Conservation (phyloP, 2,797 vertebrate genomes). For the Gymnothorax reevesii region DNA sequence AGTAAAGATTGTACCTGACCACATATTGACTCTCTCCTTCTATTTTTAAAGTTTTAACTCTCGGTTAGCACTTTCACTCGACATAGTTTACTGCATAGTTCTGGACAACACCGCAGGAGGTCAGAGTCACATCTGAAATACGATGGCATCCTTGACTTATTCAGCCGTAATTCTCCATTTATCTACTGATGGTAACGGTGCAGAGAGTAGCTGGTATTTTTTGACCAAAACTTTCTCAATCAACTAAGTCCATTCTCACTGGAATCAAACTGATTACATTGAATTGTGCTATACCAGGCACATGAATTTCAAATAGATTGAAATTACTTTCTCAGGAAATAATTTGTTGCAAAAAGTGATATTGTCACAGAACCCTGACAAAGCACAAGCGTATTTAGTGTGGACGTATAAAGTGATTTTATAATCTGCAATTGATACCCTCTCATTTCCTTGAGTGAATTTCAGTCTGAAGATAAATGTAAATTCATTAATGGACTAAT, state of each 20-base stretch:
- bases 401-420: background rate
- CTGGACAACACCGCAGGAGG: background rate
- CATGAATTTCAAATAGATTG: background rate
- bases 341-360: background rate
- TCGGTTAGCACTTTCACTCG: background rate
- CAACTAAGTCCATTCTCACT: background rate
- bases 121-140: background rate
- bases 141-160: conserved; percentile 51
- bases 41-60: background rate
- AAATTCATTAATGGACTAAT: background rate
- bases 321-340: background rate
- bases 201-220: conserved; percentile 69
- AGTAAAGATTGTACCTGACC: background rate
- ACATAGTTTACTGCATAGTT: background rate
- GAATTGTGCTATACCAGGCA: background rate
- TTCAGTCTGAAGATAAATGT: background rate
- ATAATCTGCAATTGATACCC: background rate
- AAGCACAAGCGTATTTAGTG: background rate
- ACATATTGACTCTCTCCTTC: too few species aligned
- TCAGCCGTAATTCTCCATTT: conserved; percentile 70
- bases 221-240: conserved; percentile 65
- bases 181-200: conserved; percentile 72
- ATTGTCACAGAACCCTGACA: background rate
- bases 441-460: background rate
- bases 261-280: background rate